phyloP scores from a whole-genome alignment of 2,888 invertebrate species.

The Chydorus sphaericus region DNA sequence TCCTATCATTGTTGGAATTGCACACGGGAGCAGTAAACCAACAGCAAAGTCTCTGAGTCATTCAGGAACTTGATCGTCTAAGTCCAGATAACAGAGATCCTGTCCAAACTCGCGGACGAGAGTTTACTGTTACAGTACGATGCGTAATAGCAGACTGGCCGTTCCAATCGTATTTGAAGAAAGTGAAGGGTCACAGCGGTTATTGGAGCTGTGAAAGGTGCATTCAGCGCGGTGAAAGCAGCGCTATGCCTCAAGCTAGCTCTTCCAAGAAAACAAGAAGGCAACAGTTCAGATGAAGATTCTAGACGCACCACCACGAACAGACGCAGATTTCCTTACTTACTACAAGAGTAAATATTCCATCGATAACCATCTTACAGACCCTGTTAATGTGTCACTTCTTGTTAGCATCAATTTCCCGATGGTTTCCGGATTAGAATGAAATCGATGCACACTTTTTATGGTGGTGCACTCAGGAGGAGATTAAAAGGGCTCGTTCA shows the following conservation, averaged over 20 bases:
- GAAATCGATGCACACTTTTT: constrained; percentile 1
- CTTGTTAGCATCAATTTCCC: background rate
- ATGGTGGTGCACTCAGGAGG: background rate
- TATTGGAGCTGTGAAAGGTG: constrained; percentile 1
- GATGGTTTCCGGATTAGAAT: background rate
- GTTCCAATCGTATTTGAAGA: background rate
- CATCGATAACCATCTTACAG: constrained; percentile 1
- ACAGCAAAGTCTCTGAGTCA: background rate
- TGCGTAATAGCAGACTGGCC: background rate
- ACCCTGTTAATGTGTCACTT: background rate
- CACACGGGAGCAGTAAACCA: background rate
- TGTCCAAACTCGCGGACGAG: background rate
- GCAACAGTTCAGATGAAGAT: background rate
- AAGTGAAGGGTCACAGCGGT: background rate
- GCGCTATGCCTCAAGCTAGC: no score
- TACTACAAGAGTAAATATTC: background rate
- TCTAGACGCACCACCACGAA: background rate
- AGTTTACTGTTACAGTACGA: background rate
- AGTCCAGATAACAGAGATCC: background rate
- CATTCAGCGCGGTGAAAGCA: background rate
- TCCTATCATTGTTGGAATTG: background rate
- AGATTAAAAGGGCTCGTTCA: background rate
- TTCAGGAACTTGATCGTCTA: background rate
- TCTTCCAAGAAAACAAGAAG: background rate
- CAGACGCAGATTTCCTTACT: background rate